Base-by-base conservation (phyloP, 1,140 invertebrate genomes). In the Leptinotarsa defecta region DNA sequence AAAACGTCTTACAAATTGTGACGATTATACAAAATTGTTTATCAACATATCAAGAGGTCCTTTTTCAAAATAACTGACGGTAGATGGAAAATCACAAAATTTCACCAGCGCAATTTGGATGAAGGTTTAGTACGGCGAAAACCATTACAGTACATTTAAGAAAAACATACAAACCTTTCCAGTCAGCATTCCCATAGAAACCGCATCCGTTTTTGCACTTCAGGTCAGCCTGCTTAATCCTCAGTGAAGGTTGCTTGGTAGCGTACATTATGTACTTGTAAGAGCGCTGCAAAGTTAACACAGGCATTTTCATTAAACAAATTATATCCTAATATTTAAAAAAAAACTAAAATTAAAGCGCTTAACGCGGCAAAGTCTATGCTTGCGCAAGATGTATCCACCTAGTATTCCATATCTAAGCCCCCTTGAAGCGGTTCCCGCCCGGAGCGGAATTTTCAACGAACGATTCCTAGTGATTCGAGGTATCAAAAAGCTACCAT, bases 131-230 rank as follows among this genome's bases (percentile, higher is more conserved):
- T 27, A n/a, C 48, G 13, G 15, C 65, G n/a, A 17, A 34, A 20
- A 68, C 1, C 19, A 19, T 11, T 22, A 68, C 27, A 13, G 24
- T 68, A 4, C 15, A 0, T n/a, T 64, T 3, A 19, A n/a, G 62
- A 68, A 73, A 76, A 69, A 52, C 48, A 62, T 68, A 78, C 79
- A 81, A 79, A 86, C 85, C 90, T 84, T 97, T 93, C 94, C 97
- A 99, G 84, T 97, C 94, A 48, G 95, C 94, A 87, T 98, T 99
- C 20, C 98, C 98, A 86, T 94, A 99, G 89, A 92, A 99, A 74
- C 96, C 96, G 88, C 97, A 99, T 17, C 95, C 94, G 87, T 95
- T 96, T 85, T 95, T 95, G 86, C 98, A 99, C 80, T 97, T 92
- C 76, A 99, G 87, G 86, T 97, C 95, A 71, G 92, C 90, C 80